A percentile compares a stretch with the other conserved stretches of the same genome.
Conservation (phyloP, 2,888 invertebrate species). For the Lochmaea crataegi region DNA sequence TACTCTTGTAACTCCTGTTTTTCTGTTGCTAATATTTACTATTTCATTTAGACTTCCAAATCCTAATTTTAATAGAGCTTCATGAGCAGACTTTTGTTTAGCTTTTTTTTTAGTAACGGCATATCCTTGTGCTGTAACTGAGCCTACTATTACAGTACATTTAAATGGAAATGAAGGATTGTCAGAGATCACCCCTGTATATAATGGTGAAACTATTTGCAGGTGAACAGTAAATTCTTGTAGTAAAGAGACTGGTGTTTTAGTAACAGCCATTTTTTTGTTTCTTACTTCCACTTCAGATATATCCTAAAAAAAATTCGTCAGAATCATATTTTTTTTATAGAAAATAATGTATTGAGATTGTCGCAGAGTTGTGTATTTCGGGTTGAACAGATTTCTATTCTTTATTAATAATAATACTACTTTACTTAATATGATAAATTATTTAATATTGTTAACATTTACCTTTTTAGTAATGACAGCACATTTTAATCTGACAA, state of each 20-base stretch:
- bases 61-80: slow-evolving; percentile 33
- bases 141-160: slow-evolving; percentile 34
- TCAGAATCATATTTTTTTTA: no score
- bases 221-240: slow-evolving; percentile 43
- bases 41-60: not conserved
- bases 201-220: slow-evolving; percentile 32
- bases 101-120: slow-evolving; percentile 46
- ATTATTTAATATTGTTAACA: no score
- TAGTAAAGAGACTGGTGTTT: slow-evolving; percentile 47
- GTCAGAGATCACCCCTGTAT: slow-evolving; percentile 31
- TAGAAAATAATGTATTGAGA: no score
- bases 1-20: not conserved
- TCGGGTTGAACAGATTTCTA: no score
- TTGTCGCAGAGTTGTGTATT: no score
- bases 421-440: no score
- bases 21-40: not conserved
- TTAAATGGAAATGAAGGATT: slow-evolving; percentile 31
- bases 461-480: no score
- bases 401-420: no score
- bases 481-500: no score
- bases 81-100: slow-evolving; percentile 45
- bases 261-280: slow-evolving; percentile 14
- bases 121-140: slow-evolving; percentile 34
- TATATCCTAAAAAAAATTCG: not conserved
- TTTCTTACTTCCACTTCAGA: not conserved